A percentile compares a stretch with the other conserved stretches of the same genome.
Conservation (phyloP, 2,113 vertebrate species). For the Eublepharis macularius region DNA sequence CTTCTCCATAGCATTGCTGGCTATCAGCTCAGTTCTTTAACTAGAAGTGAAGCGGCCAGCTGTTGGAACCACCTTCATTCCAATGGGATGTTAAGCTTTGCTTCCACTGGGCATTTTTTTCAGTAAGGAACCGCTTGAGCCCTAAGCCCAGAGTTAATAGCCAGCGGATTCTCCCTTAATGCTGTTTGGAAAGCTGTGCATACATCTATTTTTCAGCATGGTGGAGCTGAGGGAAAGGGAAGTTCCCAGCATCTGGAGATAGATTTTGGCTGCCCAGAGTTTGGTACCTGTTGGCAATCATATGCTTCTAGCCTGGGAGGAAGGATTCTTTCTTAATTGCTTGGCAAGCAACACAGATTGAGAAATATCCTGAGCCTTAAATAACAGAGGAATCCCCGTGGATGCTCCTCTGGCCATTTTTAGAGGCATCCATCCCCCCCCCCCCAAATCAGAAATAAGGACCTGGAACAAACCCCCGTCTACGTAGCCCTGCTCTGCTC, state of each 20-base stretch:
- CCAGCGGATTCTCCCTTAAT: background rate
- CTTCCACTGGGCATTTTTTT: conserved; percentile 57
- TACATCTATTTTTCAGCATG: no score
- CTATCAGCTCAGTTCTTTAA: conserved; percentile 53
- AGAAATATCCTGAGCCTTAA: background rate
- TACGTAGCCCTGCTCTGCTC: background rate
- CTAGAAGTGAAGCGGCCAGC: conserved; percentile 64
- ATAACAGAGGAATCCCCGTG: conserved; percentile 41
- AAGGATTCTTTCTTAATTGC: conserved; percentile 44
- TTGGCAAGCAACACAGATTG: background rate
- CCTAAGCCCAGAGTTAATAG: background rate
- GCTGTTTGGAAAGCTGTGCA: background rate
- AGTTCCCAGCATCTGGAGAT: background rate
- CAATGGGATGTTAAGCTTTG: conserved; percentile 26
- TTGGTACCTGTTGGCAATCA: conserved; percentile 75
- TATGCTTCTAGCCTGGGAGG: conserved; percentile 39
- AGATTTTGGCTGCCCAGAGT: conserved; percentile 1
- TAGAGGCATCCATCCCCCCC: no score
- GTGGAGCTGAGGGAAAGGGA: background rate
- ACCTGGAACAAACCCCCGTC: background rate
- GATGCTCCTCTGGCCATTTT: background rate
- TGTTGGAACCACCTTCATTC: conserved; percentile 41
- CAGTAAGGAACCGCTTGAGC: conserved; percentile 59
- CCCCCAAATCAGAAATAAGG: background rate
- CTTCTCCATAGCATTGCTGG: conserved; percentile 27